Conservation (phyloP, 2,113 vertebrate genomes). For the Pipra filicauda region DNA sequence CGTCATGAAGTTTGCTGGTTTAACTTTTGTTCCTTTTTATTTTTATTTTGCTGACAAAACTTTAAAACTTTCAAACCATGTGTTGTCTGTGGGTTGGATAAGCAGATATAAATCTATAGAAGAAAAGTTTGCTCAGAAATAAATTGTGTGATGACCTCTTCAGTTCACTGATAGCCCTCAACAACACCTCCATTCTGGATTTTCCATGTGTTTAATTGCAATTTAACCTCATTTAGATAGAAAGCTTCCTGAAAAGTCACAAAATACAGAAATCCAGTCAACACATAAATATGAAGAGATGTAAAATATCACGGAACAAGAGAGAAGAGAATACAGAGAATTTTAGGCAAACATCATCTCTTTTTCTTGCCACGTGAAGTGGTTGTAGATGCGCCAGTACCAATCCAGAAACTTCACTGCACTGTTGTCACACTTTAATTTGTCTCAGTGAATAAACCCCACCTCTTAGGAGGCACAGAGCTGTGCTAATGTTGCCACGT, state of each 20-base stretch:
- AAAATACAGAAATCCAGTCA: background rate
- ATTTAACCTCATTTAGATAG: background rate
- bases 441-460: background rate
- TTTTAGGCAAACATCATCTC: background rate
- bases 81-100: background rate
- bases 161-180: background rate
- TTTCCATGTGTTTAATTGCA: background rate
- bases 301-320: background rate
- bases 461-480: background rate
- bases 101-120: background rate
- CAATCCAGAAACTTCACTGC: background rate
- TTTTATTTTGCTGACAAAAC: background rate
- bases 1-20: background rate
- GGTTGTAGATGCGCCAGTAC: background rate
- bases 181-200: rapidly evolving
- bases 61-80: background rate
- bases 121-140: background rate
- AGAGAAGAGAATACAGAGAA: background rate
- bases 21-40: rapidly evolving
- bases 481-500: rapidly evolving
- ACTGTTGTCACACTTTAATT: background rate
- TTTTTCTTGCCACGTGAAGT: background rate
- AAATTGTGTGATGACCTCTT: background rate
- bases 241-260: background rate
- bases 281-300: background rate